phyloP scores from a whole-genome alignment of 2,888 invertebrate genomes.

The Nomada flava region DNA sequence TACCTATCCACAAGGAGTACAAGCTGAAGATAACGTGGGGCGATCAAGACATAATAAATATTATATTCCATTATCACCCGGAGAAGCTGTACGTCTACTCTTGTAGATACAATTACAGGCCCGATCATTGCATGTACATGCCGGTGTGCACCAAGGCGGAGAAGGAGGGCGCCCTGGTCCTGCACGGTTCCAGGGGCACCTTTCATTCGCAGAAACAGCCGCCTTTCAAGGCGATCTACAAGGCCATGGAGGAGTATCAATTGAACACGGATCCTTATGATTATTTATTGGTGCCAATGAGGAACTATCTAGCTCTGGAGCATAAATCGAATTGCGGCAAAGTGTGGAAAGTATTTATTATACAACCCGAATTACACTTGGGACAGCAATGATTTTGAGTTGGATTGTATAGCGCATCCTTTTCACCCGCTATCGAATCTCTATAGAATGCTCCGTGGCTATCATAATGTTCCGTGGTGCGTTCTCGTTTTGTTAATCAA shows the following conservation, averaged over 20 bases:
- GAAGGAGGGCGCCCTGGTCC: conserved; percentile 90
- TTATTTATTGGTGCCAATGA: conserved; percentile 87
- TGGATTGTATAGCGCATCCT: conserved; percentile 19
- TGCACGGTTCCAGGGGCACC: conserved; percentile 95
- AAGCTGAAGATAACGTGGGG: conserved; percentile 96
- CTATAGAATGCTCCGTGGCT: not conserved
- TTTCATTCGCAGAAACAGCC: conserved; percentile 95
- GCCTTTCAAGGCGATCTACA: conserved; percentile 90
- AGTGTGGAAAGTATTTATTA: conserved; percentile 85
- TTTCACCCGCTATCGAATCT: not conserved
- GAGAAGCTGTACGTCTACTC: conserved; percentile 92
- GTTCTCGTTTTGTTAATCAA: conserved; percentile 64
- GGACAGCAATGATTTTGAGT: conserved; percentile 44
- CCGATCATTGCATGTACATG: conserved; percentile 98
- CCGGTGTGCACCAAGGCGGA: conserved; percentile 92
- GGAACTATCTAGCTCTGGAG: conserved; percentile 85
- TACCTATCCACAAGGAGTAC: conserved; percentile 94
- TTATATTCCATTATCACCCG: conserved; percentile 94
- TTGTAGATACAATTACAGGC: conserved; percentile 96
- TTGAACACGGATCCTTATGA: conserved; percentile 88
- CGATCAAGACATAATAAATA: conserved; percentile 98
- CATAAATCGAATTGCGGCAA: conserved; percentile 88
- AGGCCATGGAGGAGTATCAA: conserved; percentile 88
- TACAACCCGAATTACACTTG: conserved; percentile 80
- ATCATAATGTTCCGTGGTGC: conserved; percentile 58